Evolutionary conservation across 2,113 vertebrate genomes (phyloP), one percentile per base, ranked within the genome.

Genomic region (Motacilla tschutschensis): DNA sequence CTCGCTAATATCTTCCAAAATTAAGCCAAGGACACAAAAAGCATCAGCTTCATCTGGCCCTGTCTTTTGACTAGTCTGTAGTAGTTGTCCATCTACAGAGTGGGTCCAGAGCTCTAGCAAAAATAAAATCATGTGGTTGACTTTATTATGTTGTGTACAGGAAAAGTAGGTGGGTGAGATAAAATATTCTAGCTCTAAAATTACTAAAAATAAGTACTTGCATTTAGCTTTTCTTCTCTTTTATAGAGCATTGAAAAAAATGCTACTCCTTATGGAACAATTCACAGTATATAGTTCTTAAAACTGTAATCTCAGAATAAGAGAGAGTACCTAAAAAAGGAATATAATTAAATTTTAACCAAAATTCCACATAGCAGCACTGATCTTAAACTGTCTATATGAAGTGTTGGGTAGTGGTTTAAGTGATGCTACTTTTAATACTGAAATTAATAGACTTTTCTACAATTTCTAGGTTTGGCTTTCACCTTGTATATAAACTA

Each of bases 131-230:
- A 15, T 18, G 25, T 65, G 36, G 5, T 31, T 78, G 20, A 38
- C 43, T 50, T 76, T 43, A 60, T 53, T 18, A 1, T 44, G 12
- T 35, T 69, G 74, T 75, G 8, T 18, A 38, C n/a, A 88, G 44
- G 44, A 73, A 51, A 63, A 44, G 36, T 31, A 22, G 41, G 33
- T 0, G 1, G 28, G 17, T 66, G 53, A 82, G 36, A 58, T 58
- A 57, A 88, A 82, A 66, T 73, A 70, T 6, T 60, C 29, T 73
- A 65, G 11, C 53, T 86, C n/a, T 72, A 73, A 83, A 67, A 62
- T 71, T n/a, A 31, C 62, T 78, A n/a, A 67, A 82, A 85, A 77
- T 31, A 80, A 53, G 14, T 71, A 35, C 16, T 63, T 80, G 7
- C 9, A 20, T 18, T 66, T 81, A 54, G 47, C 33, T 77, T 83